A percentile compares a stretch with the other conserved stretches of the same genome.
phyloP scores from a whole-genome alignment of 2,888 invertebrate species.

The Tanytarsus gracilentus region DNA sequence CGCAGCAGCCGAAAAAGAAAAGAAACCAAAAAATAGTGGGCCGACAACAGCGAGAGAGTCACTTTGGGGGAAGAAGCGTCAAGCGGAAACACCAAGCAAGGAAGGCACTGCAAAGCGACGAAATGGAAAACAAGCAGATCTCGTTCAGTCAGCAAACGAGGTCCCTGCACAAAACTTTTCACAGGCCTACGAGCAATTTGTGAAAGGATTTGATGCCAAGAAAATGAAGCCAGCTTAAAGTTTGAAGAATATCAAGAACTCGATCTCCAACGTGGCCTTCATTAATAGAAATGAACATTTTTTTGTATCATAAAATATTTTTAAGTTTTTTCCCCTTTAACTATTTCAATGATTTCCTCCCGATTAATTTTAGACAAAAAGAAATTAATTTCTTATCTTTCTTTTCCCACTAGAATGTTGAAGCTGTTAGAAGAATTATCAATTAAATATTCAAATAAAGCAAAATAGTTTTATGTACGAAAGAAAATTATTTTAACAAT shows the following conservation, averaged over 20 bases:
- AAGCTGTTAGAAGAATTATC: too few relatives aligned
- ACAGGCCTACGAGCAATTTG: constrained; percentile 22
- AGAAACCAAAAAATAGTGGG: constrained; percentile 2
- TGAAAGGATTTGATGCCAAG: constrained; percentile 22
- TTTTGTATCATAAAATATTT: too few relatives aligned
- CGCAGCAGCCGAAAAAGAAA: constrained; percentile 21
- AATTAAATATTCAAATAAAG: too few relatives aligned
- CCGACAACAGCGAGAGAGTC: background rate
- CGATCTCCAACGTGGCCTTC: too few relatives aligned
- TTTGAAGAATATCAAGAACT: background rate
- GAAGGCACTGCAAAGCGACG: background rate
- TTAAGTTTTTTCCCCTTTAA: too few relatives aligned
- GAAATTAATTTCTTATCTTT: too few relatives aligned
- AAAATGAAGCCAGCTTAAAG: constrained; percentile 4
- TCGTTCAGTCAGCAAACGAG: background rate
- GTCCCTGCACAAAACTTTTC: constrained; percentile 9
- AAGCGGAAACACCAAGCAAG: background rate
- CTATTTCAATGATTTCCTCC: too few relatives aligned
- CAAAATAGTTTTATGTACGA: too few relatives aligned
- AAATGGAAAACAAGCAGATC: background rate
- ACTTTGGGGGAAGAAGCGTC: constrained; percentile 4
- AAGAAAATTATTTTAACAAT: too few relatives aligned
- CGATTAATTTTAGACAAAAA: too few relatives aligned
- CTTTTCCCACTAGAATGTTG: too few relatives aligned
- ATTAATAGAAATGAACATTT: too few relatives aligned